Conservation (phyloP, 1,140 invertebrate species). For the Subanguina moxae region DNA sequence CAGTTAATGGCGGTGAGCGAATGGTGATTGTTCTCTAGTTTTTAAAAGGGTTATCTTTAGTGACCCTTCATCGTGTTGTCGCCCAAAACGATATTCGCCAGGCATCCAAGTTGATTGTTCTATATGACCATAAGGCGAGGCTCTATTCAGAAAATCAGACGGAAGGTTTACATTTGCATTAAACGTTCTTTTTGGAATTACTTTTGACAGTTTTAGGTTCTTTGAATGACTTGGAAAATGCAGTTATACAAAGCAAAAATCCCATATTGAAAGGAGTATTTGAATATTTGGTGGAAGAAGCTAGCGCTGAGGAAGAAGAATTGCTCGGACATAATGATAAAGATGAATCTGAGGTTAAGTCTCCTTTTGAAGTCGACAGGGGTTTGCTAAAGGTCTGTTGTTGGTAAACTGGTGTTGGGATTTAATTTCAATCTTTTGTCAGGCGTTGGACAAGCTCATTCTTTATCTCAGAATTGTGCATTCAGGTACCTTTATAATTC, state of each 20-base stretch:
- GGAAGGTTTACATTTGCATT: constrained; percentile 4
- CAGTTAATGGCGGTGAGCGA: constrained; percentile 76
- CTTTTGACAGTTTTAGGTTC: not conserved
- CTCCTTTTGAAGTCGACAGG: constrained; percentile 74
- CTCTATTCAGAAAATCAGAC: constrained; percentile 70
- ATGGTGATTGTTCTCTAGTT: constrained; percentile 46
- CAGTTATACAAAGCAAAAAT: constrained; percentile 76
- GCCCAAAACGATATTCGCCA: constrained; percentile 86
- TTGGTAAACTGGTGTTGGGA: constrained; percentile 48
- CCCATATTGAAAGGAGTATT: constrained; percentile 94
- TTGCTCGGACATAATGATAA: constrained; percentile 71
- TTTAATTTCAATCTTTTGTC: not conserved
- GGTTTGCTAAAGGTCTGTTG: constrained; percentile 69
- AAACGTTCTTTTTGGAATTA: too few species aligned
- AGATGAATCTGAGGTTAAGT: constrained; percentile 64
- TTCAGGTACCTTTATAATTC: constrained; percentile 63
- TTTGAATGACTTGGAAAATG: constrained; percentile 59
- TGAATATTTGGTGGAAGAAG: constrained; percentile 95
- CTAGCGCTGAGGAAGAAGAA: constrained; percentile 94
- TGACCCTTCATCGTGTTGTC: constrained; percentile 62
- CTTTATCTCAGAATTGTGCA: constrained; percentile 93
- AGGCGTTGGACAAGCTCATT: constrained; percentile 71
- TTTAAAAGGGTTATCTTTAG: constrained; percentile 22
- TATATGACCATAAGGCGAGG: constrained; percentile 77
- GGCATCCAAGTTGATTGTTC: constrained; percentile 87